Evolutionary conservation across 2,888 invertebrate genomes (phyloP), one percentile per base, ranked within the genome.

Genomic region (Pammene aurita): DNA sequence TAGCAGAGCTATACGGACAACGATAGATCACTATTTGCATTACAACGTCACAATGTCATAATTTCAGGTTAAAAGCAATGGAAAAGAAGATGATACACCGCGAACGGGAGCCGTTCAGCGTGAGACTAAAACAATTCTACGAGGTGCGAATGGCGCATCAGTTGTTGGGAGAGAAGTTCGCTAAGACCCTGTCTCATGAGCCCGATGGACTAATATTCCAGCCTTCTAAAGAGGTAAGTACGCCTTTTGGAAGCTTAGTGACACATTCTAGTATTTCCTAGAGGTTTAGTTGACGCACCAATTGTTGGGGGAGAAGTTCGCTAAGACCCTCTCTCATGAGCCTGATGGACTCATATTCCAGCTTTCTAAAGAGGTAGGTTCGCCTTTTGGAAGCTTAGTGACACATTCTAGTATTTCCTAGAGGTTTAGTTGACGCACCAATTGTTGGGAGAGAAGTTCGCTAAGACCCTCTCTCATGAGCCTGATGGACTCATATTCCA

Each of bases 171-270:
- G 96, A 97, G 55, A 97, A 97, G 81, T 99, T 99, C 88, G 95
- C 96, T 0, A 95, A 95, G 75, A 94, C 95, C 44, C 91, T 99
- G 16, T 94, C 95, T 0, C 99, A 99, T 83, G 98, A 99, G 85
- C 98, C 99, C 0, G 99, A 99, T 83, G 99, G 99, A 18, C 94
- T 99, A 13, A 98, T 99, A 80, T 99, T 99, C 85, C 99, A 99
- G 84, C 99, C 99, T 0, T 94, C 96, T 0, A 93, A 94, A 72
- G 97, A 96, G 85, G 96, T 97, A 84, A 66, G 71, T 69, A 11
- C 0, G 26, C 26, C 26, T 26, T 26, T 26, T 26, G 26, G 26
- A 26, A 26, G 26, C 4, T 26, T 2, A 26, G 26, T 26, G 26
- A 26, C 26, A 26, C 26, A 26, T 26, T 26, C 26, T 26, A 2